These are phyloP conservation scores for Cossypha polioptera DNA, from an alignment of 2,797 vertebrate species.

Conservation along the genomic window DNA sequence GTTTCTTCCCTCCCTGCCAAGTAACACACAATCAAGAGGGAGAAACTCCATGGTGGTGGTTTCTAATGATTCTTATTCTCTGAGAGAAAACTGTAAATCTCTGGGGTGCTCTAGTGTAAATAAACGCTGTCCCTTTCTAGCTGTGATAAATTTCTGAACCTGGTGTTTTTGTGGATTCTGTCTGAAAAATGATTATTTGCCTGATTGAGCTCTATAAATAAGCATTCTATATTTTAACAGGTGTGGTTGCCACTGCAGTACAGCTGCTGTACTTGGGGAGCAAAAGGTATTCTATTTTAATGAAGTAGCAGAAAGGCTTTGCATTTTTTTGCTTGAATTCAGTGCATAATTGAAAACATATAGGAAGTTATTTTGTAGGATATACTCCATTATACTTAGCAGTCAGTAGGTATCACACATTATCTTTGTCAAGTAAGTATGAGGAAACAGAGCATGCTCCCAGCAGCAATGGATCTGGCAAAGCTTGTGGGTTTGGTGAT, in stretches of 20 bases:
- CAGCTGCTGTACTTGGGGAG: neutral
- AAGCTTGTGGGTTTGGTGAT: neutral
- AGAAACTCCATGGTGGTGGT: neutral
- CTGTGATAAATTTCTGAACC: neutral
- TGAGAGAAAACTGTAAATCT: neutral
- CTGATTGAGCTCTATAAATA: neutral
- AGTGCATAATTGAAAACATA: neutral
- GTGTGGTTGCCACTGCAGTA: neutral
- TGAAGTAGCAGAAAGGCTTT: neutral
- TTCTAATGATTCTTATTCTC: neutral
- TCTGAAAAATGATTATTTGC: neutral
- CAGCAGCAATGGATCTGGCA: neutral
- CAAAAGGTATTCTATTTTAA: neutral
- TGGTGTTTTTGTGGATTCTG: neutral
- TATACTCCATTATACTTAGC: neutral
- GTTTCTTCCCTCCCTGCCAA: neutral
- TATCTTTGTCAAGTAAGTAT: neutral
- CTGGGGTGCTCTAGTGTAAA: neutral
- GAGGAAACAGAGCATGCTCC: neutral
- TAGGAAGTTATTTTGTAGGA: neutral
- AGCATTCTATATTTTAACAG: neutral
- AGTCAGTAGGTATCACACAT: neutral
- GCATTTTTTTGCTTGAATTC: neutral
- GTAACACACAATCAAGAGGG: accelerated
- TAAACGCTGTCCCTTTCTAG: neutral